Evolutionary conservation across 2,888 invertebrate species (phyloP), one percentile per base, ranked within the genome.

Genomic region (Monochamus alternatus): DNA sequence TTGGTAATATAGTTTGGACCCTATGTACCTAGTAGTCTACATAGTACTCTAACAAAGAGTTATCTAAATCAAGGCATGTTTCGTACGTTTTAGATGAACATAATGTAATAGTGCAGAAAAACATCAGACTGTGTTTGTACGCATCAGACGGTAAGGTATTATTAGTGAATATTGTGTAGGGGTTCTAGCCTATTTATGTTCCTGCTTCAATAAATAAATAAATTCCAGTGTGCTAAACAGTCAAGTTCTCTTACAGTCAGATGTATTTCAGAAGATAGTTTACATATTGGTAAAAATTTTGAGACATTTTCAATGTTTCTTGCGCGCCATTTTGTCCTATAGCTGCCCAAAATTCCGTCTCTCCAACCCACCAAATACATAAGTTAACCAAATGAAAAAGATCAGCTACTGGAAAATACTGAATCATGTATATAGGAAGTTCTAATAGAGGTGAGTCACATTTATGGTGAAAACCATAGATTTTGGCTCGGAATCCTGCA

Each of bases 231-330:
- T 47, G 63, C n/a, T 4, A 81, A 55, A 14, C 38, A 47, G 72
- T 78, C 76, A 5, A 80, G 58, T 1, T 73, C 75, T 55, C 80
- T 65, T 32, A 81, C 74, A 30, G 79, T 32, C 59, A 80, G 69
- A 72, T 81, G 78, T 52, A 79, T 80, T 72, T 81, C 81, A 14
- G 52, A 44, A 43, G 74, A 78, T 73, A 81, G 60, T 72, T 76
- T 76, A 68, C 80, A 81, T 1, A 73, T 64, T 32, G 62, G 51
- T 38, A 81, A 63, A 73, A 74, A 77, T 22, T 30, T 73, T 59
- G 79, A 77, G 47, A 81, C 51, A 22, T n/a, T 43, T 22, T 44
- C 30, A 30, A 78, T 80, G 47, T 75, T 73, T 60, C 47, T 79
- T 8, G 75, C 78, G 67, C 58, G 77, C 80, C 79, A 80, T 75